Percentiles rank a stretch among this genome's conserved stretches.
These are phyloP conservation scores for Hylyphantes graminicola DNA, from an alignment of 1,140 invertebrate species.

Conservation along the genomic window DNA sequence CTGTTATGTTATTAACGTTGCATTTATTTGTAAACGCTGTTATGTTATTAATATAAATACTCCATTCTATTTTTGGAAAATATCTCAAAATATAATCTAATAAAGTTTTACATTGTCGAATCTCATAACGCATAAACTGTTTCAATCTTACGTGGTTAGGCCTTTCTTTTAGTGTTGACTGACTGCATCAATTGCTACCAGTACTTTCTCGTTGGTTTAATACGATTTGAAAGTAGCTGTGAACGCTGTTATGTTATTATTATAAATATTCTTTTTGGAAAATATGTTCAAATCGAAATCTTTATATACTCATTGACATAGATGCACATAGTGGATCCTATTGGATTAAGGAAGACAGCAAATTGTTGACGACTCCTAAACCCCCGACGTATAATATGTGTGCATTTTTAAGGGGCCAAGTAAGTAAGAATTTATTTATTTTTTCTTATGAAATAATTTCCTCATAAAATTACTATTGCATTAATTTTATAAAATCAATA, in stretches of 20 bases:
- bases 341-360: constrained; percentile 14
- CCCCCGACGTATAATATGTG: not conserved
- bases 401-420: not conserved
- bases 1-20: not conserved
- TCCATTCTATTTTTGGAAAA: not conserved
- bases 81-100: not conserved
- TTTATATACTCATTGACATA: not conserved
- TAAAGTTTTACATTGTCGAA: no score
- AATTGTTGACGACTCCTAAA: not conserved
- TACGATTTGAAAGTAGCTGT: no score
- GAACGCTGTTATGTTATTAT: not conserved
- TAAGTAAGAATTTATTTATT: not conserved
- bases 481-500: not conserved
- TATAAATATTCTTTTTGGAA: not conserved
- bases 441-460: not conserved
- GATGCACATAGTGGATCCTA: not conserved
- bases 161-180: no score
- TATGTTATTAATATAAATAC: not conserved
- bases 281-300: not conserved
- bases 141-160: no score
- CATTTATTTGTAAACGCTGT: not conserved
- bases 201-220: no score
- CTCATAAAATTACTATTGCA: not conserved
- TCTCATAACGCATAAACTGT: no score
- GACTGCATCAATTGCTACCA: no score